These are phyloP conservation scores for Lamellibrachia columna DNA, from an alignment of 2,888 invertebrate genomes.

Conservation along the genomic window DNA sequence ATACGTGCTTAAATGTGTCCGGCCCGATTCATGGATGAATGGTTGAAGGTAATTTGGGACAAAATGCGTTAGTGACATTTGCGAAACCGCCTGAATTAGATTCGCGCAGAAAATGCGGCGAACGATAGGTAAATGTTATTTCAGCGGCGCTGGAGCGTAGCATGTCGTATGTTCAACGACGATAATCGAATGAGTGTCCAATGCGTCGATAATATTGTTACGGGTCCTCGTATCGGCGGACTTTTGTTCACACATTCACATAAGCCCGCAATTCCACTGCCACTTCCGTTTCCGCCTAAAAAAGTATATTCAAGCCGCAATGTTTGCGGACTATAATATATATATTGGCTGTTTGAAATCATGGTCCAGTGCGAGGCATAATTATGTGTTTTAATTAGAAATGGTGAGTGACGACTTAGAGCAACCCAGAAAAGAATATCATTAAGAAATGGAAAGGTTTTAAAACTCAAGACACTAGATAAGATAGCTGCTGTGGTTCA, in stretches of 20 bases:
- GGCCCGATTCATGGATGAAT: background rate
- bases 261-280: background rate
- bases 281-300: background rate
- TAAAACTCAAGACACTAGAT: no score
- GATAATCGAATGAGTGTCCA: background rate
- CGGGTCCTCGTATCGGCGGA: background rate
- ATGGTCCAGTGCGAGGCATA: no score
- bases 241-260: background rate
- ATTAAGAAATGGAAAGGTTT: no score
- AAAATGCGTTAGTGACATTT: conserved; percentile 16
- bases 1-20: conserved; percentile 1
- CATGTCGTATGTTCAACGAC: background rate
- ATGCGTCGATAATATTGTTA: background rate
- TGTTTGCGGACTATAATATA: background rate
- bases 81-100: background rate
- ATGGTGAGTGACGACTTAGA: no score
- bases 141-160: background rate
- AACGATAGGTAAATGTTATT: background rate
- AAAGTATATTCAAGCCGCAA: background rate
- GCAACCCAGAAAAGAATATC: no score
- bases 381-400: no score
- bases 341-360: background rate
- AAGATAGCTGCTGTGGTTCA: no score
- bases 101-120: background rate
- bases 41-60: background rate